Conservation (phyloP, 2,888 invertebrate genomes). For the Drosophila emarginata region DNA sequence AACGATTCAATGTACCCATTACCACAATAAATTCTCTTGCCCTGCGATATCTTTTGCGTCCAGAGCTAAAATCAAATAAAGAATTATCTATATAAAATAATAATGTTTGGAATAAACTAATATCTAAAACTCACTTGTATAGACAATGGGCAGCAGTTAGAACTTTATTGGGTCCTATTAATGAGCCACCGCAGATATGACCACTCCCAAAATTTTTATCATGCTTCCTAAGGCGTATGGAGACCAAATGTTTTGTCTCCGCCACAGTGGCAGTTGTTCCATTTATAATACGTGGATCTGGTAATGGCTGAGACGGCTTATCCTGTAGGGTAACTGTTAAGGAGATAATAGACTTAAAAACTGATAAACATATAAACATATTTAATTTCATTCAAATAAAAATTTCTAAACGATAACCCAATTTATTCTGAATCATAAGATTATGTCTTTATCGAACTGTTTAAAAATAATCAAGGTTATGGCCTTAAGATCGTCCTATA, state of each 20-base stretch:
- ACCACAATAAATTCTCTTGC: conserved; percentile 78
- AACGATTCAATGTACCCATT: conserved; percentile 80
- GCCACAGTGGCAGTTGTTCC: conserved; percentile 62
- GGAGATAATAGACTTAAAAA: neutral
- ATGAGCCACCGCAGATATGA: conserved; percentile 79
- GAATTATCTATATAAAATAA: neutral
- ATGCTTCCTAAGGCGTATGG: conserved; percentile 71
- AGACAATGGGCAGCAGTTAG: conserved; percentile 81
- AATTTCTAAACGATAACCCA: no score
- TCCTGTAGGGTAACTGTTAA: neutral
- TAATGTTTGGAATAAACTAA: neutral
- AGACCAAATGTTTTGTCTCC: conserved; percentile 75
- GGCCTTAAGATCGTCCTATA: no score
- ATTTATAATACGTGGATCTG: conserved; percentile 73
- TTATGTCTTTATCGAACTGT: no score
- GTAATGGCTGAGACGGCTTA: neutral
- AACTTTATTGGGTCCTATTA: conserved; percentile 77
- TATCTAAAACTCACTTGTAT: conserved; percentile 70
- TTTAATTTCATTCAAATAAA: no score
- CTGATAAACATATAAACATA: neutral
- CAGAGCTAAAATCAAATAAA: conserved; percentile 44
- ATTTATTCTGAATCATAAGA: no score
- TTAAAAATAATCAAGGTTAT: no score
- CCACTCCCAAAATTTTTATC: conserved; percentile 77
- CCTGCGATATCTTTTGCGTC: conserved; percentile 70